phyloP scores from a whole-genome alignment of 1,140 invertebrate species.

The Brachionus plicatilis region DNA sequence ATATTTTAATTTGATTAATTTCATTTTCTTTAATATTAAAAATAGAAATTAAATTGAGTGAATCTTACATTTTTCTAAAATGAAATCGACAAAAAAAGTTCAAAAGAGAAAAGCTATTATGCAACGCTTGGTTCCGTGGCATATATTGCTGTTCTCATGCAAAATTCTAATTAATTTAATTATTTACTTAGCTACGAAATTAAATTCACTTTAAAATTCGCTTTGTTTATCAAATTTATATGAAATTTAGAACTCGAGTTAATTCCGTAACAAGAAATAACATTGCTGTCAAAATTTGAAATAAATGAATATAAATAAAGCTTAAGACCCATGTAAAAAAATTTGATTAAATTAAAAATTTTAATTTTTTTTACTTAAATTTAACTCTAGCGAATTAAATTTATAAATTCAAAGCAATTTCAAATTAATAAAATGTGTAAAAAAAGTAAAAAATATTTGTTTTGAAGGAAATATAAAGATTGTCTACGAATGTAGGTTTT shows the following conservation, averaged over 20 bases:
- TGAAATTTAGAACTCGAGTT: background rate
- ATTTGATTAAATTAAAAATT: background rate
- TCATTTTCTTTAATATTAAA: background rate
- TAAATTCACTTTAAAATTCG: background rate
- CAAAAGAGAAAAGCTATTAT: background rate
- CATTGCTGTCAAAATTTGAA: background rate
- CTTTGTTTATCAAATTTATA: background rate
- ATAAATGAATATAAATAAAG: background rate
- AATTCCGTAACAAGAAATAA: background rate
- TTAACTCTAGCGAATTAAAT: background rate
- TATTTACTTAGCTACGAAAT: background rate
- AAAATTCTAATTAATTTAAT: conserved; percentile 14
- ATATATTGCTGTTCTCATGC: conserved; percentile 1
- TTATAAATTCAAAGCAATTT: background rate
- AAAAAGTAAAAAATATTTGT: background rate
- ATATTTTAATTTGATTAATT: background rate
- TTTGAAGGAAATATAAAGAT: background rate
- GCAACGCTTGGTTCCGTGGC: background rate
- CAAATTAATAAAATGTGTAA: background rate
- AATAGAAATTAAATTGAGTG: too few species aligned
- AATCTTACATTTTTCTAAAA: background rate
- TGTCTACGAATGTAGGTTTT: background rate
- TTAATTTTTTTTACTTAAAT: background rate
- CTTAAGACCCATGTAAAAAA: background rate
- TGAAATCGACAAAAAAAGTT: background rate